Evolutionary conservation across 30 jellyfish, hydroid and myxozoan species (phyloP), one percentile per base, ranked within the genome.

Genomic region (Pelagia noctiluca): DNA sequence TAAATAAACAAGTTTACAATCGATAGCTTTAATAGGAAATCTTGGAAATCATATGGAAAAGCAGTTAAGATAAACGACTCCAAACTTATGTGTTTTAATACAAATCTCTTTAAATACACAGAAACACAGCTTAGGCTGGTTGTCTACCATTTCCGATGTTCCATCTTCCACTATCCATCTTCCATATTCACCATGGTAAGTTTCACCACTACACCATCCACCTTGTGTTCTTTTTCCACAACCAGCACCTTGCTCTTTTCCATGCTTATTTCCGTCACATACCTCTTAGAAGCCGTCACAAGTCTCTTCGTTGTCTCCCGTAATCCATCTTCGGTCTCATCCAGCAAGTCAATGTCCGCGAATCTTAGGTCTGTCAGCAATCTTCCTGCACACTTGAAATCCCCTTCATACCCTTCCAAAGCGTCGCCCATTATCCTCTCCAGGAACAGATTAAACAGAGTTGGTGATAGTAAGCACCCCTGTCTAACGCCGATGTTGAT

Each of bases 381-480:
- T n/a, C n/a, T n/a, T n/a, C n/a, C n/a, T n/a, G n/a, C 7, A 69
- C 82, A 69, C 36, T 68, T 38, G 32, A 68, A 35, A 2, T 38
- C 85, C 1, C 4, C 82, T 1, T 73, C 82, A 52, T n/a, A 16
- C 3, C 53, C 48, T n/a, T 52, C 85, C 60, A 73, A 11, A 1
- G 66, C 38, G 50, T 73, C 49, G 48, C 25, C 38, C 23, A 42
- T 5, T 1, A 19, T 73, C 47, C 85, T 46, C 60, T 73, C 82
- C 38, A 37, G 75, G 82, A 5, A 73, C 4, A 73, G 53, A 28
- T 73, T 73, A 28, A 73, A 73, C 50, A 73, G 47, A 1, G 29
- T 47, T 73, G 82, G 85, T 2, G 85, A 73, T 23, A 73, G 80
- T 5, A 73, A n/a, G 49, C 85, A 73, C 11, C 85, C 85, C 23